Evolutionary conservation across 2,113 vertebrate genomes (phyloP).

Genomic region (Ceyx cyanopectus): DNA sequence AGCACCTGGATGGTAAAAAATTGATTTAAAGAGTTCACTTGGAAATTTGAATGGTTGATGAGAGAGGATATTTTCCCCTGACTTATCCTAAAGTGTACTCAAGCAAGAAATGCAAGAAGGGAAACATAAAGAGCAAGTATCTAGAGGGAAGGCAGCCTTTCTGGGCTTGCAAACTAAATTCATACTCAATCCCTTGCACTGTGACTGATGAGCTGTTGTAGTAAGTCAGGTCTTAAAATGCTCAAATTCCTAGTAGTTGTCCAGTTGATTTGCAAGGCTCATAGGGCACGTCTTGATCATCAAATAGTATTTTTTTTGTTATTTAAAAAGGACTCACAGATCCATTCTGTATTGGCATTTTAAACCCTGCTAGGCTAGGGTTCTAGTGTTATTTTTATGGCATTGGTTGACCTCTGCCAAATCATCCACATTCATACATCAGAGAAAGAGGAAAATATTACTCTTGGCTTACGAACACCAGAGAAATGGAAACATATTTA

Average conservation of each 20-base stretch:
- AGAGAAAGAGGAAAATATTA: neutral
- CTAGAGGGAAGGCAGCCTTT: neutral
- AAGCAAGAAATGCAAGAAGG: neutral
- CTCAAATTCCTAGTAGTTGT: neutral
- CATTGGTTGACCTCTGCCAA: neutral
- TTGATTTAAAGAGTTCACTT: neutral
- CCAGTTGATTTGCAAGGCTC: neutral
- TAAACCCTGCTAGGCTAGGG: neutral
- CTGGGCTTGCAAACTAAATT: neutral
- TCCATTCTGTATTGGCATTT: neutral
- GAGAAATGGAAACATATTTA: neutral
- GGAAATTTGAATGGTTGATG: neutral
- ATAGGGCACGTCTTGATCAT: neutral
- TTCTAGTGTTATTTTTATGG: neutral
- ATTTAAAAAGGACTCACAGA: neutral
- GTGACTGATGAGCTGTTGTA: neutral
- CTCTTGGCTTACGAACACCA: neutral
- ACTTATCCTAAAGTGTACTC: neutral
- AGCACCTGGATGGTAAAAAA: neutral
- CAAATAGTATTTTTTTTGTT: neutral
- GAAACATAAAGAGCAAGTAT: neutral
- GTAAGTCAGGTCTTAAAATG: neutral
- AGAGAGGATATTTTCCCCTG: neutral
- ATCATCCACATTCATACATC: neutral
- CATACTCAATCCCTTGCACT: neutral